phyloP scores from a whole-genome alignment of 2,888 invertebrate genomes.

The Sphecodes monilicornis region DNA sequence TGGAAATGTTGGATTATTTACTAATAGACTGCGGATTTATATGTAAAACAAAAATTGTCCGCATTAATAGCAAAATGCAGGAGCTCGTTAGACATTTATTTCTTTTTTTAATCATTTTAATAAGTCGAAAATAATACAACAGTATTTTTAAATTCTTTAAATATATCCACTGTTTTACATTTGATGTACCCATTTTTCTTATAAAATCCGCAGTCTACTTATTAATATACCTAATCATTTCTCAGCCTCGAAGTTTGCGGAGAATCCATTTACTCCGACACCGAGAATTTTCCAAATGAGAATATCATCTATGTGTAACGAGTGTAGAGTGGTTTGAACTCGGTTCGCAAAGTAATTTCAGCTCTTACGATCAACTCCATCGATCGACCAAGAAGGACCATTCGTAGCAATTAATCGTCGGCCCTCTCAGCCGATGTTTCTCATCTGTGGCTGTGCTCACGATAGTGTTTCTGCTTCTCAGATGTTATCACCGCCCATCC shows the following conservation, averaged over 20 bases:
- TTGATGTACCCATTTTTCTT: too few species aligned
- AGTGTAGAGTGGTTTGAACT: slow-evolving; percentile 19
- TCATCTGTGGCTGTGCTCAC: slow-evolving; percentile 64
- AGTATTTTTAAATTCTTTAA: too few species aligned
- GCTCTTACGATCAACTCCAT: slow-evolving; percentile 25
- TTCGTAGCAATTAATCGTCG: slow-evolving; percentile 56
- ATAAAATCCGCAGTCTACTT: too few species aligned
- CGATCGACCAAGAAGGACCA: slow-evolving; percentile 34
- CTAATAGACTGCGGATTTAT: too few species aligned
- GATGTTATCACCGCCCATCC: slow-evolving; percentile 47
- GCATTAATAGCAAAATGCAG: too few species aligned
- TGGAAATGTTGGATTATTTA: too few species aligned
- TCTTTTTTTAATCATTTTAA: too few species aligned
- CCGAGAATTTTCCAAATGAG: background rate
- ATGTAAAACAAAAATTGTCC: too few species aligned
- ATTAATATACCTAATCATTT: background rate
- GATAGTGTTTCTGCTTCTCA: slow-evolving; percentile 57
- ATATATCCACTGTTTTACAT: too few species aligned
- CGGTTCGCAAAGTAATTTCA: slow-evolving; percentile 25
- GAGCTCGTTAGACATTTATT: too few species aligned
- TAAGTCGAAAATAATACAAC: too few species aligned
- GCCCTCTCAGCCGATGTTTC: slow-evolving; percentile 45
- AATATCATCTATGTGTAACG: background rate
- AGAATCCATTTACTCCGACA: background rate
- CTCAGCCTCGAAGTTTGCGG: background rate